Percentiles rank a stretch among this genome's conserved stretches.
phyloP scores from a whole-genome alignment of 2,888 invertebrate genomes.

The Hirtodrosophila confusa region DNA sequence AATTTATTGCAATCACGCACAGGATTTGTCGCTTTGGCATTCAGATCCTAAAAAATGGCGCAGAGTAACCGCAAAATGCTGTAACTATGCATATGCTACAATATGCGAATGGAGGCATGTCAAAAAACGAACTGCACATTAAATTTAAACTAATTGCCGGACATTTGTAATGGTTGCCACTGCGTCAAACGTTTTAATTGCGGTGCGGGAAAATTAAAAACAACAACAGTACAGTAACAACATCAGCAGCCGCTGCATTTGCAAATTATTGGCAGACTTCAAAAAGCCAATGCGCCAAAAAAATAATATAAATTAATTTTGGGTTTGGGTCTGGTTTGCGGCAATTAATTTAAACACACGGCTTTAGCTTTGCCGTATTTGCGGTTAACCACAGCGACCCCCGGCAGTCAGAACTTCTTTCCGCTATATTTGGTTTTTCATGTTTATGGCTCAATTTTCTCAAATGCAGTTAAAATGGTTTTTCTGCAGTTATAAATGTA shows the following conservation, averaged over 20 bases:
- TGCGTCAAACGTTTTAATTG: constrained; percentile 76
- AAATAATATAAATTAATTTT: constrained; percentile 55
- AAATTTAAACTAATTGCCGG: constrained; percentile 76
- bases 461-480: constrained; percentile 13
- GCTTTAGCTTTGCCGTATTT: constrained; percentile 78
- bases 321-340: constrained; percentile 59
- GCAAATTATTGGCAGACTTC: constrained; percentile 70
- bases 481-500: background rate
- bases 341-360: constrained; percentile 80
- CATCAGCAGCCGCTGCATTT: constrained; percentile 50
- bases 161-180: constrained; percentile 72
- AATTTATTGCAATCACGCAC: constrained; percentile 76
- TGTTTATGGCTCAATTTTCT: constrained; percentile 40
- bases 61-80: constrained; percentile 52
- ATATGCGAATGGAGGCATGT: background rate
- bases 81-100: constrained; percentile 20
- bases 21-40: constrained; percentile 64
- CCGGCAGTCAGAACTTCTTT: constrained; percentile 2
- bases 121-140: constrained; percentile 51
- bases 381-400: constrained; percentile 67
- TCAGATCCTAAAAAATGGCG: constrained; percentile 30
- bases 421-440: constrained; percentile 13
- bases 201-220: constrained; percentile 49
- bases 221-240: constrained; percentile 30
- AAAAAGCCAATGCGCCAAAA: constrained; percentile 60